Conservation (phyloP, 1,140 invertebrate genomes). For the Eufriesea mexicana region DNA sequence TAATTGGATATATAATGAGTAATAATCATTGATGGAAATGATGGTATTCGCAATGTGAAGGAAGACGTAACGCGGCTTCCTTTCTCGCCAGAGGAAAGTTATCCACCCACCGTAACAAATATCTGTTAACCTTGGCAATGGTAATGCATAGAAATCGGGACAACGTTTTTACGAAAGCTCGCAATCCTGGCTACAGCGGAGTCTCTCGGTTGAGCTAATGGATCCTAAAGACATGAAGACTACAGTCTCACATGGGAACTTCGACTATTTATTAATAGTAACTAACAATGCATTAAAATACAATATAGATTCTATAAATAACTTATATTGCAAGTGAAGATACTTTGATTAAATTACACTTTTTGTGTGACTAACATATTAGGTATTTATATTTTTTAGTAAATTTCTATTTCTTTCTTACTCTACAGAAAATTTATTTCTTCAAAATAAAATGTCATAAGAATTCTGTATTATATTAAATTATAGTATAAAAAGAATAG, state of each 20-base stretch:
- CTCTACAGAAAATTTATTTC: too few relatives aligned
- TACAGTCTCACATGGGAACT: not conserved
- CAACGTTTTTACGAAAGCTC: conserved; percentile 20
- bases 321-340: too few relatives aligned
- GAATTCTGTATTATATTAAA: too few relatives aligned
- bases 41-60: not conserved
- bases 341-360: not conserved
- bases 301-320: too few relatives aligned
- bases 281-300: not conserved
- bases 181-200: not conserved
- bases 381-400: not conserved
- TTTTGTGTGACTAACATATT: not conserved
- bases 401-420: not conserved
- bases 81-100: conserved; percentile 34
- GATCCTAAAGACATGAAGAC: not conserved
- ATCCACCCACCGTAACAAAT: conserved; percentile 42
- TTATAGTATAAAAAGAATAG: too few relatives aligned
- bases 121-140: conserved; percentile 38
- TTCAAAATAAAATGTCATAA: too few relatives aligned
- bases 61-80: conserved; percentile 17
- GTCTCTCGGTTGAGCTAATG: not conserved
- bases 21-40: not conserved
- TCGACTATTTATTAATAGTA: not conserved
- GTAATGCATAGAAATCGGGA: conserved; percentile 42
- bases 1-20: not conserved